Percentiles rank a stretch among this genome's conserved stretches.
Evolutionary conservation across 1,140 invertebrate species (phyloP).

Genomic region (Bombus haemorrhoidalis): DNA sequence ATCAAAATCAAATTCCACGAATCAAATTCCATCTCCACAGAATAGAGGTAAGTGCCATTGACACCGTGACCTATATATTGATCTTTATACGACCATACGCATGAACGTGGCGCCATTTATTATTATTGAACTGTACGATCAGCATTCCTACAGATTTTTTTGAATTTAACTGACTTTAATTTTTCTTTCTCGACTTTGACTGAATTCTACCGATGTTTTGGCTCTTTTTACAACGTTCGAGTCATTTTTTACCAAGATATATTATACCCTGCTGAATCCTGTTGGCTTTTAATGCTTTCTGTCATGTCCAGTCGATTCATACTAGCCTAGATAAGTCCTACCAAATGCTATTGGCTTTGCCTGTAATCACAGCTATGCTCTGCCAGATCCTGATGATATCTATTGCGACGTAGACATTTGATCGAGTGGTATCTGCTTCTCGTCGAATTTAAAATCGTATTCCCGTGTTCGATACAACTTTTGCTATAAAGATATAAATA

Average conservation of each 20-base stretch:
- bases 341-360: not conserved
- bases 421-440: not conserved
- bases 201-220: not conserved
- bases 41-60: not conserved
- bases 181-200: not conserved
- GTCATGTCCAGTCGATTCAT: constrained; percentile 1
- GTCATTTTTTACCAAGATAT: not conserved
- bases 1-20: too few relatives aligned
- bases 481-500: not conserved
- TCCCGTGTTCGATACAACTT: not conserved
- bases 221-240: not conserved
- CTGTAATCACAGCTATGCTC: constrained; percentile 17
- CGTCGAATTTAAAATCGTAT: not conserved
- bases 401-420: not conserved
- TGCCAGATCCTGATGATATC: not conserved
- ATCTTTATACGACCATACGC: not conserved
- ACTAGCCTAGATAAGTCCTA: constrained; percentile 9
- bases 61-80: constrained; percentile 1
- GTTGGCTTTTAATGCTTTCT: constrained; percentile 17
- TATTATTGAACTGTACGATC: not conserved
- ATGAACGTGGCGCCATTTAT: too few relatives aligned
- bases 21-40: not conserved
- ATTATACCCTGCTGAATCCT: not conserved
- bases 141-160: not conserved
- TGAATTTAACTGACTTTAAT: not conserved